Evolutionary conservation across 2,888 invertebrate genomes (phyloP).

Genomic region (Macrosoma leucophasiata): DNA sequence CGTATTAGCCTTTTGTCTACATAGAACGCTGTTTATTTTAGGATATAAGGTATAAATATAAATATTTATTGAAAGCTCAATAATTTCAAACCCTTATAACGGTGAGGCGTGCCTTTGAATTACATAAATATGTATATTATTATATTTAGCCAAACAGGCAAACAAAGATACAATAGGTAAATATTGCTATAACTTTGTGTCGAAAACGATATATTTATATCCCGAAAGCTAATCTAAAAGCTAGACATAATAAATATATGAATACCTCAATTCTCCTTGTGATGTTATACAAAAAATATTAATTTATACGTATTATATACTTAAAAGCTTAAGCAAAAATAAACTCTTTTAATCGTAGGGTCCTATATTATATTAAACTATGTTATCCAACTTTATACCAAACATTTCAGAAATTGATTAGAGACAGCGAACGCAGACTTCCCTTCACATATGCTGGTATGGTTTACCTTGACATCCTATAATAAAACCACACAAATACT

Average conservation of each 20-base stretch:
- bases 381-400: slow-evolving; percentile 37
- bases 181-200: slow-evolving; percentile 23
- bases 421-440: slow-evolving; percentile 22
- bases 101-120: slow-evolving; percentile 49
- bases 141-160: slow-evolving; percentile 31
- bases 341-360: slow-evolving; percentile 59
- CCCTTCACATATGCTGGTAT: too few species aligned
- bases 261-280: slow-evolving; percentile 45
- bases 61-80: slow-evolving; percentile 64
- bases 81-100: slow-evolving; percentile 62
- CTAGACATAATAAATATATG: slow-evolving; percentile 40
- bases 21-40: slow-evolving; percentile 28
- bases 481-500: too few species aligned
- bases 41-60: slow-evolving; percentile 47
- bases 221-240: slow-evolving; percentile 51
- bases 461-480: too few species aligned
- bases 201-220: slow-evolving; percentile 23
- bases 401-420: slow-evolving; percentile 32
- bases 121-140: slow-evolving; percentile 27
- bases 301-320: slow-evolving; percentile 53
- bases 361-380: slow-evolving; percentile 34
- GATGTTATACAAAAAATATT: slow-evolving; percentile 69
- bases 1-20: slow-evolving; percentile 26
- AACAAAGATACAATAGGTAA: slow-evolving; percentile 26
- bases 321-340: slow-evolving; percentile 75